These are phyloP conservation scores for Neostethus bicornis DNA, from an alignment of 2,797 vertebrate genomes.

Conservation along the genomic window DNA sequence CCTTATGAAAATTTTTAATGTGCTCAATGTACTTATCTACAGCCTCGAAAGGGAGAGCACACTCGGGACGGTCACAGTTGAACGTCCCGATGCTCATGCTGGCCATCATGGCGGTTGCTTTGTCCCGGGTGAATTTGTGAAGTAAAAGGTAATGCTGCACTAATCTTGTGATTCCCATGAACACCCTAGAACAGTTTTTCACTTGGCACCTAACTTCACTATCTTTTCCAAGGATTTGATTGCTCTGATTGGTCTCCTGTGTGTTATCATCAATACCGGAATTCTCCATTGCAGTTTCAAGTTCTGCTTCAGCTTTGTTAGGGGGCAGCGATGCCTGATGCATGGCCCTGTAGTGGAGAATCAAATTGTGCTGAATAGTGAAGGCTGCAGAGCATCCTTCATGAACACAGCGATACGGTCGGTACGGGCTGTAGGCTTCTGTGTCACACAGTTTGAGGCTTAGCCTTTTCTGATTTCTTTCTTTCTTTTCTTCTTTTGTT, in stretches of 20 bases:
- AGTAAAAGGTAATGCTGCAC: conserved; percentile 97
- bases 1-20: conserved; percentile 91
- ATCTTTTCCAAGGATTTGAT: conserved; percentile 67
- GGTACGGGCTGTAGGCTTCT: conserved; percentile 86
- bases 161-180: conserved; percentile 92
- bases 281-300: conserved; percentile 73
- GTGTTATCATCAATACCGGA: conserved; percentile 56
- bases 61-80: conserved; percentile 92
- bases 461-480: conserved; percentile 64
- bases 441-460: conserved; percentile 74
- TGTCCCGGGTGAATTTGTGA: conserved; percentile 94
- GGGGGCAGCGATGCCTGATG: conserved; percentile 90
- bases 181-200: conserved; percentile 95
- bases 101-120: conserved; percentile 90
- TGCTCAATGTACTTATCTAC: conserved; percentile 94
- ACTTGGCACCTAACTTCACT: conserved; percentile 95
- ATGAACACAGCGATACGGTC: conserved; percentile 96
- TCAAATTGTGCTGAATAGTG: conserved; percentile 97
- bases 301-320: conserved; percentile 67
- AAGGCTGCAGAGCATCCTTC: conserved; percentile 97
- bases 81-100: conserved; percentile 88
- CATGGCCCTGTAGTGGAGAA: conserved; percentile 97
- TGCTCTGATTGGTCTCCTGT: conserved; percentile 45
- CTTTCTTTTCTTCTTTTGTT: conserved; percentile 71
- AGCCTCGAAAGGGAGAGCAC: conserved; percentile 87